Evolutionary conservation across 2,113 vertebrate species (phyloP).

Genomic region (Rhynchomys soricoides): DNA sequence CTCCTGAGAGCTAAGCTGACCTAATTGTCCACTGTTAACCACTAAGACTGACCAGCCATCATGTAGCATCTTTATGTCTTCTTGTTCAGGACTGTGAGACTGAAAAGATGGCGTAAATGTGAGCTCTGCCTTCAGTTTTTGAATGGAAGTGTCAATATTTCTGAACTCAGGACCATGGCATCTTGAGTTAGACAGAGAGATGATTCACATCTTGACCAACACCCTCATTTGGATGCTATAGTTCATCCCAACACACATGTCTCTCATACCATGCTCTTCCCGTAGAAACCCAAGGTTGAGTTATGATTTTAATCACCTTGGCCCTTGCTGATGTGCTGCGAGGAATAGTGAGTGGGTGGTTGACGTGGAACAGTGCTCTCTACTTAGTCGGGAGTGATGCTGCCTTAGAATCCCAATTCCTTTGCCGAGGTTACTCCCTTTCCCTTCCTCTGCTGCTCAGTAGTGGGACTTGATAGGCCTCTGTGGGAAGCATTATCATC

Average conservation of each 20-base stretch:
- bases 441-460: constrained; percentile 38
- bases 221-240: constrained; percentile 65
- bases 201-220: constrained; percentile 50
- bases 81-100: too few relatives aligned
- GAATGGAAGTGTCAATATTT: neutral
- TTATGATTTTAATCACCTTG: constrained; percentile 84
- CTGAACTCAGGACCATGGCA: neutral
- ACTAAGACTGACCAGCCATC: neutral
- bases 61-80: neutral
- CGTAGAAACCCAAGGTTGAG: constrained; percentile 73
- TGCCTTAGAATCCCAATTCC: constrained; percentile 68
- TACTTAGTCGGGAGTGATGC: constrained; percentile 38
- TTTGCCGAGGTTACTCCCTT: constrained; percentile 72
- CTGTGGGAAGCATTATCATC: neutral
- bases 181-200: constrained; percentile 55
- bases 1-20: neutral
- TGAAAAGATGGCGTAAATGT: neutral
- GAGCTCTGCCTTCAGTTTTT: neutral
- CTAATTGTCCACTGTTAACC: neutral
- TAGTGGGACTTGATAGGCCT: constrained; percentile 49
- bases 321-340: constrained; percentile 71
- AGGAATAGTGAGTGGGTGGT: constrained; percentile 81
- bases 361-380: constrained; percentile 71
- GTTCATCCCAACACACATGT: constrained; percentile 74
- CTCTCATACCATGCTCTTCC: constrained; percentile 65